These are phyloP conservation scores for Acheta domesticus DNA, from an alignment of 2,888 invertebrate species.

Conservation along the genomic window DNA sequence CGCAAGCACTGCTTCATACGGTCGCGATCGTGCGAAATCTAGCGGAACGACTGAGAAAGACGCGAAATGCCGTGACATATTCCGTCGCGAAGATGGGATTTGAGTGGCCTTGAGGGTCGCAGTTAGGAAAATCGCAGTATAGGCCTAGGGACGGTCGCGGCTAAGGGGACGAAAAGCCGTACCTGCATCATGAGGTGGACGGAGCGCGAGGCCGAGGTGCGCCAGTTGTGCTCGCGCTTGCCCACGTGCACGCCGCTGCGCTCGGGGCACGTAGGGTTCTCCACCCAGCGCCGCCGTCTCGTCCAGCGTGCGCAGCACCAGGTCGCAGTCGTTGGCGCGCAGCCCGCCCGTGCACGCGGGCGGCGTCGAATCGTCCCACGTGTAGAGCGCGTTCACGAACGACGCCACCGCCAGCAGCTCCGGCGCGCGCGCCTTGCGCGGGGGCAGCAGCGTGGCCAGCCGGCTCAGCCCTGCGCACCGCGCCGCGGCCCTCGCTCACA, in stretches of 20 bases:
- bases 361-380: background rate
- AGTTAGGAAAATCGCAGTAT: no score
- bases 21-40: no score
- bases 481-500: no score
- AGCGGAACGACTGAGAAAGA: no score
- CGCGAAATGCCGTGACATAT: no score
- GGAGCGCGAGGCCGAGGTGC: background rate
- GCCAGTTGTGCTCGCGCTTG: background rate
- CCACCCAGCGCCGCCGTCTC: background rate
- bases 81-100: no score
- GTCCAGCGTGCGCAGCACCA: background rate
- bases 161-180: no score
- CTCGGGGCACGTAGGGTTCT: background rate
- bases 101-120: no score
- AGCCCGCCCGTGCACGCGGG: background rate
- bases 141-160: fast-evolving
- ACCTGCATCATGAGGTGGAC: background rate
- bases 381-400: background rate
- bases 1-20: no score
- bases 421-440: background rate
- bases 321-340: background rate
- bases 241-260: background rate
- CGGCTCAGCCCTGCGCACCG: no score
- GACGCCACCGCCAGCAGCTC: background rate
- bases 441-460: background rate